Evolutionary conservation across 1,140 invertebrate species (phyloP), one percentile per base, ranked within the genome.

Genomic region (Pomacea maculata): DNA sequence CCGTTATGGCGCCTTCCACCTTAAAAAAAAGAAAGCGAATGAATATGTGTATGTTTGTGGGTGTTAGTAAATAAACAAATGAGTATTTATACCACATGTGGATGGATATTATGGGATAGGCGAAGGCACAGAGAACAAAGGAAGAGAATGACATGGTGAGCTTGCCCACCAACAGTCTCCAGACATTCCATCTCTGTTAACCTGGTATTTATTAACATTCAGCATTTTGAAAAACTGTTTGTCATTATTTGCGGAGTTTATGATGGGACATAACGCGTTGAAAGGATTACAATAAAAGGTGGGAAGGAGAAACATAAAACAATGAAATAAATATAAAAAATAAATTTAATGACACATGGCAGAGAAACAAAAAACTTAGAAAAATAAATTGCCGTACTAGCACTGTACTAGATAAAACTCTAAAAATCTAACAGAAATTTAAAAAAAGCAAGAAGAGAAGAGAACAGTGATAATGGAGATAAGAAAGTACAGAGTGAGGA

Each of bases 1-100:
- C 95, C 0, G 95, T 96, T 68, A 96, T 95, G 0, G 95, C 95
- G 0, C 95, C 95, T 82, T 95, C 94, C 0, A 95, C 95, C 78
- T 90, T 72, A 45, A 45, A 45, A 45, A 45, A n/a, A 2, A 45
- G 34, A 45, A 45, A 45, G 6, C 34, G 6, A 45, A 45, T 1
- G 1, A 45, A 45, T 45, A 45, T 45, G 34, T 45, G 34, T 45
- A 2, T 45, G 34, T 45, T 0, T 45, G 34, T 71, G 68, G 12
- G 68, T 25, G 68, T n/a, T 11, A 34, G 68, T 71, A 45, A 34
- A 45, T 71, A 21, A 34, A 21, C 45, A 10, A 34, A 45, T 71
- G 68, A 34, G 68, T 71, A 25, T 25, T 7, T 71, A 21, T 71
- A 10, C 45, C 8, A 34, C 34, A 45, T 45, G 68, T n/a, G 68